A percentile compares a stretch with the other conserved stretches of the same genome.
Evolutionary conservation across 2,888 invertebrate genomes (phyloP).

Genomic region (Hydriomena furcata): DNA sequence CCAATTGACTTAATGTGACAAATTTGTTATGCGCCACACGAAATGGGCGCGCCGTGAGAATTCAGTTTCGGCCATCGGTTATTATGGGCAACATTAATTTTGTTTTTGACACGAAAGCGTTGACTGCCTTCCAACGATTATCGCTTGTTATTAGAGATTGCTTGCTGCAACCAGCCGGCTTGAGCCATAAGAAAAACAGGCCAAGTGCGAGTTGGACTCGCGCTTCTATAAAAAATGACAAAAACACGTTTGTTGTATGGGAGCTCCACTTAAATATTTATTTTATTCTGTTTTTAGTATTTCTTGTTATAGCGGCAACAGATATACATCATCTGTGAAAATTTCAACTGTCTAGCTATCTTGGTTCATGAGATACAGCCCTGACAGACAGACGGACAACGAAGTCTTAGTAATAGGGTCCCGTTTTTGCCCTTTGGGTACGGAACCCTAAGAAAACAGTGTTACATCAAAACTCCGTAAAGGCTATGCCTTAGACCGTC

Average conservation of each 20-base stretch:
- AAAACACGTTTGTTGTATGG: no score
- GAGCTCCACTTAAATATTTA: no score
- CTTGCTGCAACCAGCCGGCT: conserved; percentile 45
- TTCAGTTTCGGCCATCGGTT: conserved; percentile 59
- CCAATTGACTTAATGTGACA: conserved; percentile 55
- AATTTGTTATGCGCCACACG: conserved; percentile 59
- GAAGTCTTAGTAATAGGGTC: no score
- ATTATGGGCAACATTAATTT: conserved; percentile 66
- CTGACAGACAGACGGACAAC: no score
- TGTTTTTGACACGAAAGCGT: conserved; percentile 67
- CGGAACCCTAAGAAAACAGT: background rate
- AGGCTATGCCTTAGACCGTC: conserved; percentile 40
- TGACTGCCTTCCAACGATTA: conserved; percentile 54
- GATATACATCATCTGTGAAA: no score
- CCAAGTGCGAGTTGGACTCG: no score
- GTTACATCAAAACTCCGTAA: conserved; percentile 23
- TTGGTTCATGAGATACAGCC: no score
- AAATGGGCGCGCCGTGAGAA: conserved; percentile 64
- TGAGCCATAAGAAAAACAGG: conserved; percentile 45
- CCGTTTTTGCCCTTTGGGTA: no score
- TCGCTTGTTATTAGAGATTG: conserved; percentile 66
- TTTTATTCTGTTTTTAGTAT: no score
- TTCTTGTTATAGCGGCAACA: no score
- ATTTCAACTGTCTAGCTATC: no score
- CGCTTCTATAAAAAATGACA: no score